A percentile compares a stretch with the other conserved stretches of the same genome.
phyloP scores from a whole-genome alignment of 2,113 vertebrate genomes.

The Odobenus rosmarus region DNA sequence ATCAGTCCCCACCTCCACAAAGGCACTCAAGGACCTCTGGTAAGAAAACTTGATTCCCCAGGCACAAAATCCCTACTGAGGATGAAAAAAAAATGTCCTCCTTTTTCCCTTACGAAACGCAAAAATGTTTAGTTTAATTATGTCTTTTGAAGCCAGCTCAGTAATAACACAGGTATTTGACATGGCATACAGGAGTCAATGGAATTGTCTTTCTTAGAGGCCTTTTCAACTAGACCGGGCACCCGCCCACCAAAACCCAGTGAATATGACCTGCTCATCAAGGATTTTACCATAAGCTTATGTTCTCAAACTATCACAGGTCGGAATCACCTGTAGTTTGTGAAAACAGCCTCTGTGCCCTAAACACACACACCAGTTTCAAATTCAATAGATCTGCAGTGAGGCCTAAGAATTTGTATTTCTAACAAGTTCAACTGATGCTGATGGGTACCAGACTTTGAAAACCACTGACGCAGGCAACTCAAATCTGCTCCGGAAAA shows the following conservation, averaged over 20 bases:
- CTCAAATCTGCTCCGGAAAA: not conserved
- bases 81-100: not conserved
- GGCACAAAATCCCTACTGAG: not conserved
- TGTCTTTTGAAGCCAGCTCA: not conserved
- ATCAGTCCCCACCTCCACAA: not conserved
- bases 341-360: not conserved
- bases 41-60: not conserved
- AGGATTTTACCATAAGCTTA: not conserved
- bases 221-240: not conserved
- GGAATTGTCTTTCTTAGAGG: not conserved
- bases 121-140: not conserved
- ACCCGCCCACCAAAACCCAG: not conserved
- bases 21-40: not conserved
- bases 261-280: not conserved
- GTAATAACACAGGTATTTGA: not conserved
- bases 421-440: not conserved
- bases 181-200: not conserved
- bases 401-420: not conserved
- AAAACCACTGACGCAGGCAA: not conserved
- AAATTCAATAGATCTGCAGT: not conserved
- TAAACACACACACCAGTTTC: not conserved
- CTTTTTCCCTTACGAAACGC: not conserved
- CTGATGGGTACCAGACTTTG: not conserved
- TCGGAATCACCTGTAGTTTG: not conserved
- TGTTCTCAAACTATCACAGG: not conserved